Evolutionary conservation across 2,888 invertebrate genomes (phyloP), one percentile per base, ranked within the genome.

Genomic region (Stegana nigrithorax): DNA sequence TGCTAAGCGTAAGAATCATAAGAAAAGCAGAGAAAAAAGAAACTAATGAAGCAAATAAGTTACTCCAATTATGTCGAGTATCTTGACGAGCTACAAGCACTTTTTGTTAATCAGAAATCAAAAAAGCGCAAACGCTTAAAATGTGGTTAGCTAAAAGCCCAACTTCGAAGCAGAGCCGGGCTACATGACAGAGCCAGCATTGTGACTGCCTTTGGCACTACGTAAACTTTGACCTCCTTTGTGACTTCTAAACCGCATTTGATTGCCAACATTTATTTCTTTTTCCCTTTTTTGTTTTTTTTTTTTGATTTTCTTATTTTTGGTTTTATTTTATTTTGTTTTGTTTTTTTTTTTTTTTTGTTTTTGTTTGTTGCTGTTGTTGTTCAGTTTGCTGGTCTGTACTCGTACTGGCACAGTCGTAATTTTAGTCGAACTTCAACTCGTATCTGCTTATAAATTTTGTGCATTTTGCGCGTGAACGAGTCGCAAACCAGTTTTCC

Each of bases 171-270:
- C n/a, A n/a, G n/a, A n/a, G n/a, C n/a, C n/a, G n/a, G n/a, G n/a
- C n/a, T n/a, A n/a, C n/a, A n/a, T n/a, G n/a, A n/a, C n/a, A n/a
- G n/a, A n/a, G n/a, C n/a, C n/a, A n/a, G n/a, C n/a, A n/a, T n/a
- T n/a, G n/a, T n/a, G n/a, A 17, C 39, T 39, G 51, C 51, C 51
- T 51, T 50, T 45, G 55, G 56, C 59, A 50, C 73, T 64, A 65
- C 67, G 67, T 75, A 75, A 75, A 77, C 75, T 75, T 73, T 75
- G 78, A 75, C 75, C 75, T 70, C 79, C 75, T 75, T 75, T 74
- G 74, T 63, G 67, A 68, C 68, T 70, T 65, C 64, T 70, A 70
- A 75, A 71, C 77, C 68, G 69, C 71, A 78, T 70, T 78, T 75
- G 75, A 75, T 76, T 71, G 78, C 68, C 79, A 75, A 63, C 73